Base-by-base conservation (phyloP, 2,888 invertebrate species). In the Sympetrum striolatum region DNA sequence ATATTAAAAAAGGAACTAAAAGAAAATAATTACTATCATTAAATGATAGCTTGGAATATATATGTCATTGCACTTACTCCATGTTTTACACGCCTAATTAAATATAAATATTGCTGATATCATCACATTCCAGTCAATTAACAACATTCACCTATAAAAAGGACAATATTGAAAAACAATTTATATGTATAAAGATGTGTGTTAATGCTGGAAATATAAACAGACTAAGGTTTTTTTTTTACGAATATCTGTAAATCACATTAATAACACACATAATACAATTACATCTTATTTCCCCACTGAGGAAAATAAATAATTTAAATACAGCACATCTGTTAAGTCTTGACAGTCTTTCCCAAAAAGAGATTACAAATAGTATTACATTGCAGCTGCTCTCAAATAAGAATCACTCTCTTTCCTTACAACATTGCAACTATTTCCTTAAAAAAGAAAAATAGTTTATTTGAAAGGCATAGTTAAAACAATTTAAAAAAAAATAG, bases 281-380 rank as follows among this genome's bases (percentile, higher is more conserved):
- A 64, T 86, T 39, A 80, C 31, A 73, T 73, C 22, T 80, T 39
- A 60, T 60, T 64, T 64, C 60, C 35, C 14, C 86, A 86, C 22
- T 37, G 53, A 58, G 60, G 35, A 86, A 86, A 86, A 86, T 86
- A 86, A 86, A 86, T 86, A 86, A 86, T 86, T 86, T 60, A 86
- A 86, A 86, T 86, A 86, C 86, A 60, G 86, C 60, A 86, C 37
- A 60, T 64, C 60, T 73, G 25, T 86, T 37, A 60, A 5, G 86
- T 64, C n/a, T 39, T 86, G 86, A 86, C 37, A 64, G 58, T 35
- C 6, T 53, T 53, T 53, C 53, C 53, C 22, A 86, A 37, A n/a
- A 60, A 22, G 39, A 86, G 53, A 82, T n/a, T 18, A 86, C 37
- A 22, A 64, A 31, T 82, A 86, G 58, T 86, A 35, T 37, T 35